Base-by-base conservation (phyloP, 1,140 invertebrate species). In the Zelostemma sp. region DNA sequence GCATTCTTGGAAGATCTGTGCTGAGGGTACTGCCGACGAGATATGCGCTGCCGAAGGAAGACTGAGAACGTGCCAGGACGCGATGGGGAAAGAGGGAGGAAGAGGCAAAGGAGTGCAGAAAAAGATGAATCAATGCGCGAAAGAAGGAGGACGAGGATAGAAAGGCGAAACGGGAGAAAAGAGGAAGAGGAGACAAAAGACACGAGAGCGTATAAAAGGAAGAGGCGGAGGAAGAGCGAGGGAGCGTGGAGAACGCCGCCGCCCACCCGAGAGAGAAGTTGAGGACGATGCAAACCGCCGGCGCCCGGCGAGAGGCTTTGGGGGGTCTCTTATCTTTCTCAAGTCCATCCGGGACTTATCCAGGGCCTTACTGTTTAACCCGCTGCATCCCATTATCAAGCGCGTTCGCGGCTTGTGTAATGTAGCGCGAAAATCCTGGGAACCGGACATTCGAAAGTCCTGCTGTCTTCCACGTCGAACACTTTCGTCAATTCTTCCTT, bases 241-340 rank as follows among this genome's bases (percentile, higher is more conserved):
- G n/a, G 40, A 40, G 46, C 67, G 55, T 47, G 61, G 61, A 70
- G 75, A 79, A 75, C 68, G 75, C 67, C 67, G 73, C 56, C 79
- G 83, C 83, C 83, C 83, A 85, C 83, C 81, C 83, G 82, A 84
- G 82, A 83, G 82, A 81, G 76, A 74, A 75, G 77, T 77, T 66
- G 72, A 76, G 74, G 72, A 80, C 75, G 77, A 79, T 80, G 76
- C 76, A 68, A 83, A 81, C 72, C 74, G 76, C 68, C 73, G 82
- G 81, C 82, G 83, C 83, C 78, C 79, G 68, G 54, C 76, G 75
- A 76, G 73, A 71, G 73, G 56, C 77, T 81, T 83, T 79, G 80
- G 83, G 81, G 80, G 83, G 80, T 83, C 80, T 58, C 80, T 84
- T 84, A 83, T 84, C 82, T 84, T 68, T 67, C 69, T 47, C 62